phyloP scores from a whole-genome alignment of 2,797 vertebrate genomes.

The Natrix natrix region DNA sequence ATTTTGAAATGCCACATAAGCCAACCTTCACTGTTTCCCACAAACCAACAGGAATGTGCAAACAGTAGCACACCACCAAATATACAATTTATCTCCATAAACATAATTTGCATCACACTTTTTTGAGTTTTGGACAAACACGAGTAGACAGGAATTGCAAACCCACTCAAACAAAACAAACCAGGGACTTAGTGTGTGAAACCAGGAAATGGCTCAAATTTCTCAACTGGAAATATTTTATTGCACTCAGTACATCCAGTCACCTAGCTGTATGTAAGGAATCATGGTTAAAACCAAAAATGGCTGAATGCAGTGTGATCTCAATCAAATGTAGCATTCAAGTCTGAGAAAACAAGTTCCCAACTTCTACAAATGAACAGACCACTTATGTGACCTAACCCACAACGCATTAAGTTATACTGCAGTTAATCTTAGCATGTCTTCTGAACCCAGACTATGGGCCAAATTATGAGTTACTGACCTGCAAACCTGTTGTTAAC shows the following conservation, averaged over 20 bases:
- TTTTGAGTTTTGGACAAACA: background rate
- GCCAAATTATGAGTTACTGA: background rate
- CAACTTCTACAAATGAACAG: background rate
- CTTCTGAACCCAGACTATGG: background rate
- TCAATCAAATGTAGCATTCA: background rate
- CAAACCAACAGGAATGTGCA: background rate
- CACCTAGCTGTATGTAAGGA: background rate
- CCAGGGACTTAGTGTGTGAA: background rate
- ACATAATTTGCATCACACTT: background rate
- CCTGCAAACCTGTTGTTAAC: background rate
- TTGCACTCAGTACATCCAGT: background rate
- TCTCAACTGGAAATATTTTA: background rate
- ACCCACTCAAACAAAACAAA: background rate
- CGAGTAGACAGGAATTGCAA: background rate
- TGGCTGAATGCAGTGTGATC: background rate
- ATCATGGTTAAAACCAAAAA: background rate
- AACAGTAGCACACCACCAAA: background rate
- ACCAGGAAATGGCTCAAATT: background rate
- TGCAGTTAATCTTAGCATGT: background rate
- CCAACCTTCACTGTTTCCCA: background rate
- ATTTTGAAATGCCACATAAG: background rate
- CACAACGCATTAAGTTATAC: background rate
- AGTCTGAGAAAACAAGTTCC: background rate
- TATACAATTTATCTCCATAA: background rate
- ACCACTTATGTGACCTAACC: background rate